Percentiles rank a stretch among this genome's conserved stretches.
phyloP scores from a whole-genome alignment of 2,888 invertebrate genomes.

The Leuctra nigra region DNA sequence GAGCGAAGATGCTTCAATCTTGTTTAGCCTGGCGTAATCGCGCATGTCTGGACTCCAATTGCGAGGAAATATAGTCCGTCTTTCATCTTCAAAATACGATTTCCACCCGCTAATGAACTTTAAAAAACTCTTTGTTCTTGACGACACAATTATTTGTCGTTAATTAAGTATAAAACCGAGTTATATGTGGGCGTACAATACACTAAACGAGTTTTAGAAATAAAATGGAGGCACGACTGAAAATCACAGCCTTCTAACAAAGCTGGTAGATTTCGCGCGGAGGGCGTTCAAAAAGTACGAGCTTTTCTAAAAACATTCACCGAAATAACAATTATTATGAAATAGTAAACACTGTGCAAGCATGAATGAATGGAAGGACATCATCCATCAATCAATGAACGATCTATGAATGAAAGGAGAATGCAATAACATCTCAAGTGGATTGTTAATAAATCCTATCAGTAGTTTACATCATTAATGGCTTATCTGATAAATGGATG shows the following conservation, averaged over 20 bases:
- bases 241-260: constrained; percentile 21
- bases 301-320: constrained; percentile 6
- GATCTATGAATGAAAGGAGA: neutral
- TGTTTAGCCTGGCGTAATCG: constrained; percentile 25
- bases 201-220: constrained; percentile 3
- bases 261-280: neutral
- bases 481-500: too few species aligned
- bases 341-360: neutral
- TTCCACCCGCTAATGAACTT: neutral
- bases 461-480: too few species aligned
- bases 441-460: too few species aligned
- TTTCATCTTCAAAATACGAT: constrained; percentile 4
- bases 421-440: neutral
- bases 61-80: constrained; percentile 27
- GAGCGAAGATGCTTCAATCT: constrained; percentile 29
- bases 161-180: too few species aligned
- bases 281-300: constrained; percentile 7
- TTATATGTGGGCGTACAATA: too few species aligned
- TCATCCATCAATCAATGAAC: constrained; percentile 4
- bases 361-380: constrained; percentile 8
- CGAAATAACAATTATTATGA: neutral
- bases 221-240: constrained; percentile 22
- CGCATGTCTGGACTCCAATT: constrained; percentile 25
- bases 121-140: too few species aligned
- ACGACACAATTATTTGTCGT: too few species aligned